Evolutionary conservation across 2,888 invertebrate species (phyloP).

Genomic region (Euzophera pinguis): DNA sequence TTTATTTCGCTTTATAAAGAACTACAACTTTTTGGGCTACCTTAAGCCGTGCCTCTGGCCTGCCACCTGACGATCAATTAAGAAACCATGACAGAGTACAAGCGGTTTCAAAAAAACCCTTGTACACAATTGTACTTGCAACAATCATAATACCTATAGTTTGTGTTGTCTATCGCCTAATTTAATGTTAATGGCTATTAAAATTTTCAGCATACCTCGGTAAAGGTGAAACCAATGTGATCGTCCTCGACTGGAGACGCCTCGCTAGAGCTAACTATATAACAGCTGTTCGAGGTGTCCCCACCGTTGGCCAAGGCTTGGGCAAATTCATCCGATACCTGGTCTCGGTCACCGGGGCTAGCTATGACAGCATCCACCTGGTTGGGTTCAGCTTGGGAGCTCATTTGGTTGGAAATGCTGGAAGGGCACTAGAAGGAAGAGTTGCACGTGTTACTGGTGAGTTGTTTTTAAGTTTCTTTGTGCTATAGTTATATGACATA

Average conservation of each 20-base stretch:
- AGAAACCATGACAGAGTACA: too few species aligned
- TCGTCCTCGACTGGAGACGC: conserved; percentile 47
- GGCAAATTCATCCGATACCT: conserved; percentile 45
- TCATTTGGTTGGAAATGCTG: conserved; percentile 48
- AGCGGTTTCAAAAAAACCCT: too few species aligned
- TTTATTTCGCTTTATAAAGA: too few species aligned
- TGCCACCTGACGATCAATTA: too few species aligned
- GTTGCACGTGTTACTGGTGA: conserved; percentile 46
- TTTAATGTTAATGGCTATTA: too few species aligned
- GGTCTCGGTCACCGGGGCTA: conserved; percentile 29
- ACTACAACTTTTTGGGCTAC: too few species aligned
- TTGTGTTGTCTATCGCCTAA: too few species aligned
- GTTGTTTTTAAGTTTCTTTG: conserved; percentile 1
- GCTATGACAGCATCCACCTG: conserved; percentile 37
- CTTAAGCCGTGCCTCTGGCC: too few species aligned
- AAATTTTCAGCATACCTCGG: conserved; percentile 33
- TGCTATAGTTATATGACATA: too few species aligned
- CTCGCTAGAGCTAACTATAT: conserved; percentile 39
- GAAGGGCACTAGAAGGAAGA: conserved; percentile 36
- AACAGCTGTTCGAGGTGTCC: conserved; percentile 40
- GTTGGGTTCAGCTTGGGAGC: conserved; percentile 53
- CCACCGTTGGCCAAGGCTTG: conserved; percentile 40
- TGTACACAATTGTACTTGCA: too few species aligned
- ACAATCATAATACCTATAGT: too few species aligned
- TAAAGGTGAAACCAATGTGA: conserved; percentile 40